Evolutionary conservation across 2,113 vertebrate genomes (phyloP).

Genomic region (Catagonus wagneri): DNA sequence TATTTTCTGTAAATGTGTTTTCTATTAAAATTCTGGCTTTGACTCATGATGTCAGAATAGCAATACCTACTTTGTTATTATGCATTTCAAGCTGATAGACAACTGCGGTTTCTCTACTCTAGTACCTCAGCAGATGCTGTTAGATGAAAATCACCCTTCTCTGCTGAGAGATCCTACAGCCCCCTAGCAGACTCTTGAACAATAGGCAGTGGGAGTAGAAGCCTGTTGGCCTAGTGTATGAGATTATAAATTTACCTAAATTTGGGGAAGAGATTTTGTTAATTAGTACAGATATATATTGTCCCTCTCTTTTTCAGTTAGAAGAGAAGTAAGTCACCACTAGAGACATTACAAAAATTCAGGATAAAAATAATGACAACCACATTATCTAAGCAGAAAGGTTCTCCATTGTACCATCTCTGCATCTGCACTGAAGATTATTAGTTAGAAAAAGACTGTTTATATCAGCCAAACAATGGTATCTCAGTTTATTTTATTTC

Average conservation of each 20-base stretch:
- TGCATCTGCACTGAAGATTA: neutral
- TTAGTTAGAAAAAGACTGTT: slow-evolving; percentile 28
- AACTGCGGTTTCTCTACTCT: neutral
- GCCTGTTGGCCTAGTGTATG: no score
- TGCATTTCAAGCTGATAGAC: neutral
- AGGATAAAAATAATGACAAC: neutral
- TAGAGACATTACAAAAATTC: neutral
- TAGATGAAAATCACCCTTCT: neutral
- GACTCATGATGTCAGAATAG: neutral
- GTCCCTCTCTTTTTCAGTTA: slow-evolving; percentile 3
- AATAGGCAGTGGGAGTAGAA: neutral
- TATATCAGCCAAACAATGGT: neutral
- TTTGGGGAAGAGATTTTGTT: neutral
- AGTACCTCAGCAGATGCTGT: neutral
- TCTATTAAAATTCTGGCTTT: neutral
- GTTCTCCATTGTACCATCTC: neutral
- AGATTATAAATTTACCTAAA: neutral
- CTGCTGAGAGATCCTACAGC: neutral
- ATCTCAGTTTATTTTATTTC: neutral
- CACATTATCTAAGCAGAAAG: neutral
- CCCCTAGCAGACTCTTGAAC: neutral
- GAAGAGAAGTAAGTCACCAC: neutral
- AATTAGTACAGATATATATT: neutral
- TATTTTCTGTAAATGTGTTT: neutral
- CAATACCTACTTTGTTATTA: neutral